A percentile compares a stretch with the other conserved stretches of the same genome.
Evolutionary conservation across 2,113 vertebrate genomes (phyloP).

Genomic region (Hypomesus transpacificus): DNA sequence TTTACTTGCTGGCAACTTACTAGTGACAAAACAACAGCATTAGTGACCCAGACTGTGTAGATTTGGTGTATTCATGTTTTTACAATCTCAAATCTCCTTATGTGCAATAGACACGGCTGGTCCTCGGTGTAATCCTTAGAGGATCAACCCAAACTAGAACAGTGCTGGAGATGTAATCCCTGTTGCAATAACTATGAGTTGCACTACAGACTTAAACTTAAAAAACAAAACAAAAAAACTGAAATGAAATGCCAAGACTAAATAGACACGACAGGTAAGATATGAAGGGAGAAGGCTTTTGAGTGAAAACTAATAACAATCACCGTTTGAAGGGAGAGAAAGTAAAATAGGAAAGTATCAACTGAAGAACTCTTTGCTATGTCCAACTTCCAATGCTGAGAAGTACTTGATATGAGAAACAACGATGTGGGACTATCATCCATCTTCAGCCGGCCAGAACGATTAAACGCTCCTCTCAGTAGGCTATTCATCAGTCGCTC

Average conservation of each 20-base stretch:
- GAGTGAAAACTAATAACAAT: conserved; percentile 26
- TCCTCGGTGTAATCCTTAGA: conserved; percentile 50
- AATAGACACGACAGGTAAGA: conserved; percentile 29
- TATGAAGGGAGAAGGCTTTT: conserved; percentile 33
- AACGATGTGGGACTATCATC: conserved; percentile 12
- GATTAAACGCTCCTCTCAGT: conserved; percentile 6
- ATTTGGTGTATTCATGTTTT: conserved; percentile 37
- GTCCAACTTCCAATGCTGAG: conserved; percentile 28
- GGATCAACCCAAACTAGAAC: conserved; percentile 35
- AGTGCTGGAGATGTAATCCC: conserved; percentile 48
- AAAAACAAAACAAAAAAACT: conserved; percentile 24
- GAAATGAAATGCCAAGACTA: conserved; percentile 3
- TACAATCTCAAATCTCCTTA: conserved; percentile 53
- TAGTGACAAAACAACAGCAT: conserved; percentile 23
- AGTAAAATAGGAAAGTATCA: no score
- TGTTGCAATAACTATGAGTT: conserved; percentile 28
- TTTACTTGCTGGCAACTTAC: no score
- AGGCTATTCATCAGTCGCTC: not conserved
- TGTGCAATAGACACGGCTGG: conserved; percentile 37
- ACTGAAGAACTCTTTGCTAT: no score
- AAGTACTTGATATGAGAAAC: conserved; percentile 20
- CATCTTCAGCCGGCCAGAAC: conserved; percentile 10
- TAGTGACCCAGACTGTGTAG: conserved; percentile 18
- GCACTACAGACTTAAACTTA: conserved; percentile 21
- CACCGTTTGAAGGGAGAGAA: conserved; percentile 40